Conservation (phyloP, 1,140 invertebrate genomes). For the Drosophila cardini region DNA sequence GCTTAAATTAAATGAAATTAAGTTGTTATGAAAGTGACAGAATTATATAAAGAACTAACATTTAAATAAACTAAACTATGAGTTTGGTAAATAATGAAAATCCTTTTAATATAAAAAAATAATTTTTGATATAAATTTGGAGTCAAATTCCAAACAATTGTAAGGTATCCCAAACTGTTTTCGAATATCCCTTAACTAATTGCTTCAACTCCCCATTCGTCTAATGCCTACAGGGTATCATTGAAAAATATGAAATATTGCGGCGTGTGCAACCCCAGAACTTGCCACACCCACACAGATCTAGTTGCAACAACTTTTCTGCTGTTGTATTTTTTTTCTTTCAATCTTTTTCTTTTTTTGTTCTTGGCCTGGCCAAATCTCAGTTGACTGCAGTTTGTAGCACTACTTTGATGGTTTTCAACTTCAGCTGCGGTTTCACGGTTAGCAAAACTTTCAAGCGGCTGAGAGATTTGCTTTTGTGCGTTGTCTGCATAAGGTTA, state of each 20-base stretch:
- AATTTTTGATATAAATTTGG: no score
- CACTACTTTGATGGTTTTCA: conserved; percentile 21
- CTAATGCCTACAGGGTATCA: conserved; percentile 3
- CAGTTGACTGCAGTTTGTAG: conserved; percentile 41
- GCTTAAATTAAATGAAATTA: no score
- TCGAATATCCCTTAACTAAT: no score
- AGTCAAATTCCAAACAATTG: no score
- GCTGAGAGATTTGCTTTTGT: conserved; percentile 29
- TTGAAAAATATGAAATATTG: conserved; percentile 38
- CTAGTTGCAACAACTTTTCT: neutral
- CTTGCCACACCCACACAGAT: neutral
- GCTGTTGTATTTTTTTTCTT: neutral
- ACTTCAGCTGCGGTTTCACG: conserved; percentile 62
- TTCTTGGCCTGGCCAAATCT: conserved; percentile 36
- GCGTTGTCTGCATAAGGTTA: conserved; percentile 2
- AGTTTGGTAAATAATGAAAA: no score
- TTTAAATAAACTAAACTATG: no score
- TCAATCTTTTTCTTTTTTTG: neutral
- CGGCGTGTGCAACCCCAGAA: conserved; percentile 9
- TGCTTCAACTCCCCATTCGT: neutral
- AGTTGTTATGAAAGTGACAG: no score
- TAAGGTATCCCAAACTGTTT: no score
- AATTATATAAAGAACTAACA: no score
- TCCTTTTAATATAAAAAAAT: no score
- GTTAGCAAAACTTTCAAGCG: conserved; percentile 61